A percentile compares a stretch with the other conserved stretches of the same genome.
These are phyloP conservation scores for Synanthedon vespiformis DNA, from an alignment of 2,888 invertebrate species.

Conservation along the genomic window DNA sequence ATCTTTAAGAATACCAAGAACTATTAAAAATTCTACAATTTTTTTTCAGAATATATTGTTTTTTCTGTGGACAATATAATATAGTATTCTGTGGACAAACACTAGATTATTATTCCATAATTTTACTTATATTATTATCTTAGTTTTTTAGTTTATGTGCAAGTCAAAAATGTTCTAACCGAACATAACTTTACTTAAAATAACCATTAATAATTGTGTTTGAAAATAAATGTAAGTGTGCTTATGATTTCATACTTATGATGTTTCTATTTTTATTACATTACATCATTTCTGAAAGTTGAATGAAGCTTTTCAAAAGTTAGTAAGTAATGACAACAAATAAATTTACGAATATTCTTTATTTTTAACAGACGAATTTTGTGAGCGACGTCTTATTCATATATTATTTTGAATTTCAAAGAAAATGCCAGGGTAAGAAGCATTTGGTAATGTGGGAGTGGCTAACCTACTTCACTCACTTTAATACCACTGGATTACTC, in stretches of 20 bases:
- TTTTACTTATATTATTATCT: no score
- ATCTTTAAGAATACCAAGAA: no score
- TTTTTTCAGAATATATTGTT: no score
- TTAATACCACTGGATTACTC: conserved; percentile 20
- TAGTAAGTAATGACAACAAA: background rate
- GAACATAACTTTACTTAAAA: no score
- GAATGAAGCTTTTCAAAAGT: background rate
- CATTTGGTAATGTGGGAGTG: conserved; percentile 52
- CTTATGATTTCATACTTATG: background rate
- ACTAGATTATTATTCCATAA: no score
- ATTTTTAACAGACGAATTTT: conserved; percentile 10
- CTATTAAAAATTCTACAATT: no score
- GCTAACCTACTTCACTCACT: conserved; percentile 14
- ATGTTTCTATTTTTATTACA: conserved; percentile 35
- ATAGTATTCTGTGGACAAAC: no score
- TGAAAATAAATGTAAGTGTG: background rate
- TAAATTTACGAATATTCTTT: background rate
- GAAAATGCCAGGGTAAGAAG: conserved; percentile 66
- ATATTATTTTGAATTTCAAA: conserved; percentile 20
- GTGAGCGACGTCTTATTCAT: conserved; percentile 15
- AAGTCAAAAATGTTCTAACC: no score
- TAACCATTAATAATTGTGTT: no score
- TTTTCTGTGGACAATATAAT: no score
- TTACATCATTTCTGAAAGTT: conserved; percentile 38
- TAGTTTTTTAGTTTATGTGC: no score